Conservation (phyloP, 2,797 vertebrate genomes). For the Myotis daubentonii region DNA sequence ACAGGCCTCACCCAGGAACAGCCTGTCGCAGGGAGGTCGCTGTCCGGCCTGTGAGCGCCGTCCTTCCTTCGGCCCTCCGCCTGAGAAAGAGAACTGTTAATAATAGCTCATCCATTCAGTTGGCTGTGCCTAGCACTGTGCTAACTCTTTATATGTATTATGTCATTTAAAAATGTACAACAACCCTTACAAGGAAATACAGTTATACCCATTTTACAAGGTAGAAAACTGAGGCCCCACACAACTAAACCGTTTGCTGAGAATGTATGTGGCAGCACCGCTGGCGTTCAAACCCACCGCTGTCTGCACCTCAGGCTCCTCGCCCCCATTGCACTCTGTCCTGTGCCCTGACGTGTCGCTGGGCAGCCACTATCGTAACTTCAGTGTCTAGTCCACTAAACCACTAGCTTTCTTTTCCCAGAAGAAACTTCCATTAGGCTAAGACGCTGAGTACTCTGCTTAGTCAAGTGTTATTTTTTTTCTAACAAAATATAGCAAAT, state of each 20-base stretch:
- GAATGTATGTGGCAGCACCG: background rate
- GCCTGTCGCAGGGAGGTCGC: background rate
- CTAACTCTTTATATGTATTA: background rate
- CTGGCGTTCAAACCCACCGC: background rate
- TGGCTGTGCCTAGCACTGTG: background rate
- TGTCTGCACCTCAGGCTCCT: background rate
- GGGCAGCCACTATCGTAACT: background rate
- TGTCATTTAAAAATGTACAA: background rate
- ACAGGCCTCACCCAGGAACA: background rate
- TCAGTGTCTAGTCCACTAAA: background rate
- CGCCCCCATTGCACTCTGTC: background rate
- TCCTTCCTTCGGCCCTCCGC: background rate
- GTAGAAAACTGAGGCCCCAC: background rate
- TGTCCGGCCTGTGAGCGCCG: background rate
- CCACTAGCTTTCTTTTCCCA: background rate
- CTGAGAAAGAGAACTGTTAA: background rate
- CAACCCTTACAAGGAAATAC: background rate
- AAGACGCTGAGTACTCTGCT: background rate
- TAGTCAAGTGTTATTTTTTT: background rate
- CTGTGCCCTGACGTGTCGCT: background rate
- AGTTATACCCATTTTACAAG: background rate
- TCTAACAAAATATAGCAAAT: background rate
- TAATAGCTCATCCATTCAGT: background rate
- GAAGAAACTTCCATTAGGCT: background rate
- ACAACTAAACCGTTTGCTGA: background rate